Conservation (phyloP, 2,888 invertebrate genomes). For the Portevinia maculata region DNA sequence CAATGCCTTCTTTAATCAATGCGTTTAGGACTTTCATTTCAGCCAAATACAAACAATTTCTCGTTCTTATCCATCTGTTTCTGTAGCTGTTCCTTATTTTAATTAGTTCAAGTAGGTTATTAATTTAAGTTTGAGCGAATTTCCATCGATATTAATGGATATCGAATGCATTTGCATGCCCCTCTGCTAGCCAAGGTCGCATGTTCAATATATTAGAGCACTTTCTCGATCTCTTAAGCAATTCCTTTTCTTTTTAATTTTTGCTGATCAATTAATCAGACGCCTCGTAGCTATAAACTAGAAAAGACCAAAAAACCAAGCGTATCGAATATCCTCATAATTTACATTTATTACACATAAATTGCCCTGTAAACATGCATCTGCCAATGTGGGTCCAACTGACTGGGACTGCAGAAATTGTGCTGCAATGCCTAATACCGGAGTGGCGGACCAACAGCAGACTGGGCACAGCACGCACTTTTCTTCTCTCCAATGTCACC, state of each 20-base stretch:
- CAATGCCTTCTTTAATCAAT: no score
- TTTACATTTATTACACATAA: conserved; percentile 66
- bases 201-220: conserved; percentile 12
- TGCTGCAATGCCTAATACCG: conserved; percentile 1
- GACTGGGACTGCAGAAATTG: no score
- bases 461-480: conserved; percentile 38
- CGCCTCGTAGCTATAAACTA: conserved; percentile 37
- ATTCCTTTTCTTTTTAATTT: no score
- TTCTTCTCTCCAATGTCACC: conserved; percentile 39
- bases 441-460: conserved; percentile 23
- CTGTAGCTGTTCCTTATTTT: no score
- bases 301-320: conserved; percentile 29
- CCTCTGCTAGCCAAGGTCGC: conserved; percentile 21
- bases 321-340: conserved; percentile 61
- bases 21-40: no score
- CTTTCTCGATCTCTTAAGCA: conserved; percentile 2
- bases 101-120: no score
- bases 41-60: no score
- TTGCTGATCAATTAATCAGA: conserved; percentile 54
- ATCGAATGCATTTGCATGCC: background rate
- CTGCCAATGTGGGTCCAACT: conserved; percentile 44
- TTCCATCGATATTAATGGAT: background rate
- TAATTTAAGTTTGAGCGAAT: no score
- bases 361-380: conserved; percentile 45
- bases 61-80: no score